Conservation (phyloP, 2,888 invertebrate genomes). For the Aphodius sticticus region DNA sequence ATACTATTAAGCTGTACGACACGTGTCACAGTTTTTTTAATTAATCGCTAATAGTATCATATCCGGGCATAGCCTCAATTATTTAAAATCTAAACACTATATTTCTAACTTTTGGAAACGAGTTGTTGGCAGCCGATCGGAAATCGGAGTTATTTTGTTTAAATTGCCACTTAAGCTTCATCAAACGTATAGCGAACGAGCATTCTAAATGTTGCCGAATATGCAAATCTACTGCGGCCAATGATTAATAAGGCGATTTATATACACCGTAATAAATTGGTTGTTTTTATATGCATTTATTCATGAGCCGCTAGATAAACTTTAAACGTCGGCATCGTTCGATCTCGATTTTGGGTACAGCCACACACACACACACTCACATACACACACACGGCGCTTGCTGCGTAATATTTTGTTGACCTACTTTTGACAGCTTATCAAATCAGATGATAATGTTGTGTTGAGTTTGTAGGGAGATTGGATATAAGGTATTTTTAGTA, state of each 20-base stretch:
- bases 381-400: neutral
- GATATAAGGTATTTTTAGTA: neutral
- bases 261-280: neutral
- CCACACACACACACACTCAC: neutral
- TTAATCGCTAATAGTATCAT: no score
- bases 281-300: constrained; percentile 4
- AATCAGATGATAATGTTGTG: neutral
- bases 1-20: no score
- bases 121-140: neutral
- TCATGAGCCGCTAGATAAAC: neutral
- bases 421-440: neutral
- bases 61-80: no score
- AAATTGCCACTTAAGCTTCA: neutral
- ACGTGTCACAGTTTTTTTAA: no score
- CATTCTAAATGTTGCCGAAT: neutral
- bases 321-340: neutral
- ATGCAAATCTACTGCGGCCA: neutral
- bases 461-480: neutral
- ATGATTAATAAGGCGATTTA: neutral
- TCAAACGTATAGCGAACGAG: neutral
- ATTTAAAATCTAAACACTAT: no score
- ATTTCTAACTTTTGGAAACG: no score
- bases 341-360: neutral
- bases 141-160: neutral
- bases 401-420: neutral